These are phyloP conservation scores for Chiroxiphia lanceolata DNA, from an alignment of 2,797 vertebrate species.

Conservation along the genomic window DNA sequence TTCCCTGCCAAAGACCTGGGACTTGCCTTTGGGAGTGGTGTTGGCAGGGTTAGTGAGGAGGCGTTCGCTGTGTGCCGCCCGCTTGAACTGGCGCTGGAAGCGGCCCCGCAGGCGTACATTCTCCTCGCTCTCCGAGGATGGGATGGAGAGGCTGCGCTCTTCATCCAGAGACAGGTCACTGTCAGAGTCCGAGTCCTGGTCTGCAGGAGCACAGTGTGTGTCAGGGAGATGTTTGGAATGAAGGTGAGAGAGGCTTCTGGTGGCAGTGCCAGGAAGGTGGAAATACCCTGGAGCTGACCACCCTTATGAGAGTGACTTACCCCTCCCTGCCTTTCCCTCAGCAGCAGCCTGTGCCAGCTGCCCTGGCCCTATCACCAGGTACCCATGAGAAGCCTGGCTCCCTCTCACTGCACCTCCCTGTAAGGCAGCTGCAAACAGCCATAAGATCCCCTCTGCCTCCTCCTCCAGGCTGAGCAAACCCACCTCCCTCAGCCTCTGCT, in stretches of 20 bases:
- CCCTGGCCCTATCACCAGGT: background rate
- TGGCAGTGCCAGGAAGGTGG: background rate
- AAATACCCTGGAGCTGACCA: background rate
- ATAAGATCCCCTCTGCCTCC: background rate
- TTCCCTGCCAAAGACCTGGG: background rate
- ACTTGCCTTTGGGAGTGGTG: slow-evolving; percentile 89
- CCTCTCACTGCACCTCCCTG: background rate
- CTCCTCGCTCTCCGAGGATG: slow-evolving; percentile 96
- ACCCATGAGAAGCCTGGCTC: background rate
- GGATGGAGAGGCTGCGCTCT: slow-evolving; percentile 94
- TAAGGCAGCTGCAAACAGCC: background rate
- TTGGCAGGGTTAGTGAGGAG: slow-evolving; percentile 89
- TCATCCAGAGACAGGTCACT: slow-evolving; percentile 96
- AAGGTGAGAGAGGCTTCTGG: background rate
- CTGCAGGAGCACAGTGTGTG: slow-evolving; percentile 61
- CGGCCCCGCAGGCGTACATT: slow-evolving; percentile 91
- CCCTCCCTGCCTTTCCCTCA: background rate
- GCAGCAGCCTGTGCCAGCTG: background rate
- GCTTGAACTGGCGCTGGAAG: slow-evolving; percentile 91
- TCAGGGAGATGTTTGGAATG: background rate
- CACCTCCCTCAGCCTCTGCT: background rate
- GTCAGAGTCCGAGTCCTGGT: slow-evolving; percentile 94
- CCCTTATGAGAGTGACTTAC: rapidly evolving
- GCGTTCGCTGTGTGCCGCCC: slow-evolving; percentile 89
- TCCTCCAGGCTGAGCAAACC: background rate